A percentile compares a stretch with the other conserved stretches of the same genome.
Conservation (phyloP, 2,113 vertebrate genomes). For the Tetrao urogallus region DNA sequence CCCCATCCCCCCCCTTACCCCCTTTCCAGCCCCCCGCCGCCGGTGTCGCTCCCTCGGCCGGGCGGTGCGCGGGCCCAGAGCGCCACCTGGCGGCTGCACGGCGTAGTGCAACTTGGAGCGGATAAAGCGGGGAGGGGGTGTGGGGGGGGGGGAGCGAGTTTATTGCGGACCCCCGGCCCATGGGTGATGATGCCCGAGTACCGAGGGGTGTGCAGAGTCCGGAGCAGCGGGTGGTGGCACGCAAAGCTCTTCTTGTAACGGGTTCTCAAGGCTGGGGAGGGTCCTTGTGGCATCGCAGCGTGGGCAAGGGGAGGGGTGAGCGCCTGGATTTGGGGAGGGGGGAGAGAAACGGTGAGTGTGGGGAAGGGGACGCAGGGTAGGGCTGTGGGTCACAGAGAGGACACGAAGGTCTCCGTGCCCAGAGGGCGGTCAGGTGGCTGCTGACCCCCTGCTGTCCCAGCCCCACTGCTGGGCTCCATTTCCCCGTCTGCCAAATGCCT, state of each 20-base stretch:
- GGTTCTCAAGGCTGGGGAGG: background rate
- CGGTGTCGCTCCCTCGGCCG: too few relatives aligned
- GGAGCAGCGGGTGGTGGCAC: accelerated
- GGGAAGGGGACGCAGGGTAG: background rate
- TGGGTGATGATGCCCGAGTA: background rate
- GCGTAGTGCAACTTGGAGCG: too few relatives aligned
- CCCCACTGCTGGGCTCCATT: background rate
- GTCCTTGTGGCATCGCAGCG: background rate
- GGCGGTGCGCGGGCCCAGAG: too few relatives aligned
- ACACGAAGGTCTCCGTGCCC: accelerated
- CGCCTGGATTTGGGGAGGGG: background rate
- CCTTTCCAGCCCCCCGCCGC: too few relatives aligned
- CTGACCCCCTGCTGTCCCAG: background rate
- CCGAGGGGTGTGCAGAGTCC: background rate
- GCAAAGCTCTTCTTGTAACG: accelerated
- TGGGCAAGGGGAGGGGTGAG: background rate
- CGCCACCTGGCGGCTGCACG: too few relatives aligned
- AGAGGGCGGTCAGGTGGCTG: background rate
- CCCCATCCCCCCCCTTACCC: too few relatives aligned
- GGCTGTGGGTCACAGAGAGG: accelerated
- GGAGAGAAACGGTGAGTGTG: background rate
- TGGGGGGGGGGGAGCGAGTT: accelerated
- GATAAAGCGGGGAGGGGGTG: background rate
- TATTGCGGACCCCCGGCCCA: background rate
- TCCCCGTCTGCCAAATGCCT: background rate